Percentiles rank a stretch among this genome's conserved stretches.
Evolutionary conservation across 2,113 vertebrate genomes (phyloP).

Genomic region (Menura novaehollandiae): DNA sequence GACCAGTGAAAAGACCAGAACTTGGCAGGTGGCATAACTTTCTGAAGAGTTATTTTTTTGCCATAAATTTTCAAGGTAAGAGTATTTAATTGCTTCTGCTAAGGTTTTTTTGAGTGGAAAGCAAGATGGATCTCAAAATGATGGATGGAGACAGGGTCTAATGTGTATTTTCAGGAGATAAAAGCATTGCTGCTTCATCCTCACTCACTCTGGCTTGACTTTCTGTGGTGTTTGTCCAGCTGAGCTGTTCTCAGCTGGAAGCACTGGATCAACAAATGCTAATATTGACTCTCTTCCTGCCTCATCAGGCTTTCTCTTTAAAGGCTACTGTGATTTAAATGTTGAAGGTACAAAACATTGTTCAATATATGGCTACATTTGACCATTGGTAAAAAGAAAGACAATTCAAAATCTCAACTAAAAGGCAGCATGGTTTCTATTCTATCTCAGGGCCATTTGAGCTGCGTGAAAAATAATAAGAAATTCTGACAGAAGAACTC

Average conservation of each 20-base stretch:
- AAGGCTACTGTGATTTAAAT: background rate
- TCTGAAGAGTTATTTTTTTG: background rate
- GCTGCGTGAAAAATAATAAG: background rate
- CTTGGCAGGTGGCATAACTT: background rate
- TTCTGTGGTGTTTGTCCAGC: background rate
- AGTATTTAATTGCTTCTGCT: slow-evolving; percentile 17
- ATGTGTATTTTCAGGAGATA: background rate
- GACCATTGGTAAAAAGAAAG: background rate
- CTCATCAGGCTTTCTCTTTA: background rate
- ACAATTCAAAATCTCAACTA: background rate
- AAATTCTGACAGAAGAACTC: background rate
- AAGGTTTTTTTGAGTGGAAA: background rate
- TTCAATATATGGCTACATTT: background rate
- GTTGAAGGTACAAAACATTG: background rate
- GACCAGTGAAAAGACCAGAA: background rate
- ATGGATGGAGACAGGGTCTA: background rate
- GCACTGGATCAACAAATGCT: background rate
- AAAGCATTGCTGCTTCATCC: background rate
- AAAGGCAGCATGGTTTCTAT: accelerated
- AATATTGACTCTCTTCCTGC: background rate
- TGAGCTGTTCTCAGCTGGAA: background rate
- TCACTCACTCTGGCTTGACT: background rate
- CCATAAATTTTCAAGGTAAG: background rate
- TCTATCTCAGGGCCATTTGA: background rate
- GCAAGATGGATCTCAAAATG: background rate